Evolutionary conservation across 2,888 invertebrate species (phyloP).

Genomic region (Melitaea athalia): DNA sequence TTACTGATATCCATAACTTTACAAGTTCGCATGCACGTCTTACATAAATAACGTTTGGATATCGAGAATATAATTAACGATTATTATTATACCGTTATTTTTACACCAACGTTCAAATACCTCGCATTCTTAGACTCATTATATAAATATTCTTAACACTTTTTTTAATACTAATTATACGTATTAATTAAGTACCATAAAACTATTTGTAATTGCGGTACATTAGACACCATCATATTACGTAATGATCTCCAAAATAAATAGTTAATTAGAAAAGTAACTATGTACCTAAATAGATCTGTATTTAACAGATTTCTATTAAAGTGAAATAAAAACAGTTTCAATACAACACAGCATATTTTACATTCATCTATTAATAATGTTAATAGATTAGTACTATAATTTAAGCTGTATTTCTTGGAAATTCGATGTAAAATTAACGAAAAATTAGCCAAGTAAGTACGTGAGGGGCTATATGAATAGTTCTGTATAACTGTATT

Average conservation of each 20-base stretch:
- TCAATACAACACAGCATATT: not conserved
- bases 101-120: not conserved
- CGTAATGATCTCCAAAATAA: not conserved
- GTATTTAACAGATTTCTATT: no score
- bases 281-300: not conserved
- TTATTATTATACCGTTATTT: not conserved
- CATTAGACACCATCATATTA: not conserved
- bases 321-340: no score
- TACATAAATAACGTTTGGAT: slow-evolving; percentile 23
- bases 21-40: slow-evolving; percentile 12
- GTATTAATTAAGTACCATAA: not conserved
- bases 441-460: not conserved
- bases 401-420: slow-evolving; percentile 18
- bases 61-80: not conserved
- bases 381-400: slow-evolving; percentile 25
- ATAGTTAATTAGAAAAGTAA: not conserved
- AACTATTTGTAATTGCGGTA: not conserved
- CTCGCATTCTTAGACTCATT: not conserved
- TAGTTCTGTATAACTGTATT: no score
- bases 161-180: not conserved
- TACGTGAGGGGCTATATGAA: no score
- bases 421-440: slow-evolving; percentile 18
- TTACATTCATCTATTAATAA: slow-evolving; percentile 13
- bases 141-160: not conserved
- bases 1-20: slow-evolving; percentile 3